Base-by-base conservation (phyloP, 1,140 invertebrate genomes). In the Hyles vespertilio region DNA sequence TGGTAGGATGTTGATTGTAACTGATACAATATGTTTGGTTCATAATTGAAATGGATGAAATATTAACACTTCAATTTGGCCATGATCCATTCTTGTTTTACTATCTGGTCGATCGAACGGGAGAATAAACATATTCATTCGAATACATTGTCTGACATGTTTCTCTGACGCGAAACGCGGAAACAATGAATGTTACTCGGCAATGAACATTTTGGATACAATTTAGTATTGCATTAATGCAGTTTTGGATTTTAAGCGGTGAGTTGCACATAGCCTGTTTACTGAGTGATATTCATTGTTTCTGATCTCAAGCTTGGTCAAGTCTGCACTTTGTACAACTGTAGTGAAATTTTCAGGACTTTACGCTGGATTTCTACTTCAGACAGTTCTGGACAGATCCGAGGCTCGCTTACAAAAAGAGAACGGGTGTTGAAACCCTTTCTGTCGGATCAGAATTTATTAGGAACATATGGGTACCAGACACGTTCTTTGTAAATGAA, bases 351-450 rank as follows among this genome's bases (percentile, higher is more conserved):
- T 70, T 70, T 58, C 72, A 98, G 97, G 97, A 98, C 91, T 98
- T 98, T 90, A 98, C 97, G 63, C 91, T 98, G 91, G 97, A 98
- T 91, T 97, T 98, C 92, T 98, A 98, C 93, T 97, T 98, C 91
- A 95, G 97, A 77, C 97, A 98, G 93, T 96, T 96, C 89, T 98
- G 97, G 97, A 96, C 94, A 81, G 97, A 98, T 91, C 95, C 95
- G 65, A 92, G 97, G 76, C 91, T 98, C 75, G 94, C 94, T 66
- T 98, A 97, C 91, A 93, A 93, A 83, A 94, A 95, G 88, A 89
- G 94, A 77, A 92, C 92, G 45, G 95, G 95, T 58, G 94, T 97
- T 65, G 95, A 97, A 83, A 96, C 94, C 72, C 91, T 97, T 53
- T 95, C 94, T 70, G 96, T 95, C 70, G 96, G 94, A 76, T 97